Base-by-base conservation (phyloP, 2,113 vertebrate species). In the Panthera leo region DNA sequence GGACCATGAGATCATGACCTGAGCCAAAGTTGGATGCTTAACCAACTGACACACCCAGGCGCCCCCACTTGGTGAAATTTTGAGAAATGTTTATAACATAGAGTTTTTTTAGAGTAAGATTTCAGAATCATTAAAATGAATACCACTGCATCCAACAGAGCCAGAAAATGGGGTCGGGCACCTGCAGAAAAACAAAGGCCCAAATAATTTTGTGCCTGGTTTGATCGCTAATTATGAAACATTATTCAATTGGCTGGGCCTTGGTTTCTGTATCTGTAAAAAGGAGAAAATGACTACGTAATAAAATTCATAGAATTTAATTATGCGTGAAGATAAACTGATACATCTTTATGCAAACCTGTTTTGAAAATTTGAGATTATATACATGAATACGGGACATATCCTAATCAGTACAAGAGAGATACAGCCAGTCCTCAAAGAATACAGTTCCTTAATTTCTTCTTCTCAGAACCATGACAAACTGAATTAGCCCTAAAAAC, bases 221-320 rank as follows among this genome's bases (percentile, higher is more conserved):
- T 85, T 76, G 55, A 51, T 48, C 31, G 31, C n/a, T 67, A 73
- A 70, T 48, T 73, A 79, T 36, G 48, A 89, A 90, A 83, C 15
- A 12, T 48, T 80, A 87, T 73, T 78, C 27, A 84, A 5, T 78
- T 85, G 14, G 83, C 61, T 89, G n/a, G 16, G 61, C 34, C n/a
- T 95, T 87, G 48, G 48, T 76, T 95, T 95, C 71, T 75, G 2
- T 36, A 92, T 63, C 15, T 75, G n/a, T 76, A 48, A 88, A 63
- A 86, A 68, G 12, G 51, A 86, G 8, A 79, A 55, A 68, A n/a
- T 39, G 31, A 36, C 39, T 73, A 36, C 61, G 25, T 80, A 67
- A 70, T 65, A 87, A 85, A 95, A 76, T n/a, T 34, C 75, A 94
- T 27, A 75, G 58, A 87, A 83, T 78, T 90, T 86, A 89, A 85